Conservation (phyloP, 2,797 vertebrate species). For the Leptodactylus fallax region DNA sequence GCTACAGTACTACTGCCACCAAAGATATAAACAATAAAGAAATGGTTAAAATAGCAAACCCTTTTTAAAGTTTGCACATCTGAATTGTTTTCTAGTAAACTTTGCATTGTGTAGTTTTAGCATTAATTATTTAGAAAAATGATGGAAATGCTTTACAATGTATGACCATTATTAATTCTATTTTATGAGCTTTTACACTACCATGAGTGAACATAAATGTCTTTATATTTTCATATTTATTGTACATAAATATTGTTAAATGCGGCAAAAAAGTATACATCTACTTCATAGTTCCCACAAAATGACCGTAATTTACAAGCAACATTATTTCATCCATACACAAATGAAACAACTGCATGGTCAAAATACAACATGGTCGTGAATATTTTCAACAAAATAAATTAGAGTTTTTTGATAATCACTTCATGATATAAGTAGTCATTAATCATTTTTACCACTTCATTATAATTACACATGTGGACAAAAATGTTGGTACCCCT, state of each 20-base stretch:
- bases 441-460: constrained; percentile 60
- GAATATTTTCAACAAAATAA: constrained; percentile 53
- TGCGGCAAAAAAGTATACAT: constrained; percentile 6
- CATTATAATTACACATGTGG: constrained; percentile 64
- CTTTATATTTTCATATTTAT: constrained; percentile 30
- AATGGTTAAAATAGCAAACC: background rate
- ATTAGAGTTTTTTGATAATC: constrained; percentile 47
- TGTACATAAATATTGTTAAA: constrained; percentile 30
- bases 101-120: background rate
- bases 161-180: constrained; percentile 9
- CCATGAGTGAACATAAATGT: constrained; percentile 7
- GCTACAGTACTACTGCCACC: background rate
- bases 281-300: constrained; percentile 9
- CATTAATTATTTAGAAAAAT: constrained; percentile 18
- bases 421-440: constrained; percentile 50
- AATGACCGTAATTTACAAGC: constrained; percentile 9
- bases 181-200: constrained; percentile 21
- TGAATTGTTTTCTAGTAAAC: background rate
- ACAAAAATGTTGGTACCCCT: too few relatives aligned
- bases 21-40: background rate
- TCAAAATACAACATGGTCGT: constrained; percentile 4
- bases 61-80: background rate
- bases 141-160: background rate
- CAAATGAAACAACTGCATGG: constrained; percentile 10
- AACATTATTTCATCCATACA: constrained; percentile 19